phyloP scores from a whole-genome alignment of 2,113 vertebrate species.

The Noctilio leporinus region DNA sequence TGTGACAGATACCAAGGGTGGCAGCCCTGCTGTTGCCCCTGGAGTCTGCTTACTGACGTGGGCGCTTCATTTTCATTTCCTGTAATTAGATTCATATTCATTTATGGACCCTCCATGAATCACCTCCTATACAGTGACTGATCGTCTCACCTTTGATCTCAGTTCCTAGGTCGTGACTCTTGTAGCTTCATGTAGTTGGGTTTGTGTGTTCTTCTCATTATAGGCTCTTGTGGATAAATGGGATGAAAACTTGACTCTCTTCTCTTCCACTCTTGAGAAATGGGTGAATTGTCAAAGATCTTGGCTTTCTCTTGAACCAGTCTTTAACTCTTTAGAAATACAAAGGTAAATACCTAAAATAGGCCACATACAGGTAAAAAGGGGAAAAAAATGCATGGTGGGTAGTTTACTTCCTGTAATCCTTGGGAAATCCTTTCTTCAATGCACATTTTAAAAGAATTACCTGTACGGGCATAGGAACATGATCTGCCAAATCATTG shows the following conservation, averaged over 20 bases:
- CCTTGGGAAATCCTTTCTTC: slow-evolving; percentile 11
- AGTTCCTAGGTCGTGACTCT: neutral
- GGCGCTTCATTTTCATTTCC: neutral
- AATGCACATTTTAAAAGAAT: neutral
- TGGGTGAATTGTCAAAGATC: slow-evolving; percentile 78
- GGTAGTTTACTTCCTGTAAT: neutral
- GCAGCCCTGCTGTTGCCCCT: too few species aligned
- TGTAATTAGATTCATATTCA: neutral
- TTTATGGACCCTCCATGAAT: neutral
- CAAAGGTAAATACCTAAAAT: slow-evolving; percentile 69
- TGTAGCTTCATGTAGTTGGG: neutral
- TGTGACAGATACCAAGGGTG: too few species aligned
- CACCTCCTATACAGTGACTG: neutral
- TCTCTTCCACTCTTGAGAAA: slow-evolving; percentile 72
- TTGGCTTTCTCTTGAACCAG: slow-evolving; percentile 77
- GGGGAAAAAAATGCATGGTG: neutral
- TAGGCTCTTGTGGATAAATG: slow-evolving; percentile 75
- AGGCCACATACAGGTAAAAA: neutral
- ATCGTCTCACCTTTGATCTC: neutral
- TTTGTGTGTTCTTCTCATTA: neutral
- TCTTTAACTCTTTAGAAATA: slow-evolving; percentile 77
- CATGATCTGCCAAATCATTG: neutral
- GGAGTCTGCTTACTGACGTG: neutral
- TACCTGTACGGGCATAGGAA: neutral
- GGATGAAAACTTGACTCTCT: slow-evolving; percentile 72